Evolutionary conservation across 2,797 vertebrate genomes (phyloP).

Genomic region (Paramormyrops hopkinsi): DNA sequence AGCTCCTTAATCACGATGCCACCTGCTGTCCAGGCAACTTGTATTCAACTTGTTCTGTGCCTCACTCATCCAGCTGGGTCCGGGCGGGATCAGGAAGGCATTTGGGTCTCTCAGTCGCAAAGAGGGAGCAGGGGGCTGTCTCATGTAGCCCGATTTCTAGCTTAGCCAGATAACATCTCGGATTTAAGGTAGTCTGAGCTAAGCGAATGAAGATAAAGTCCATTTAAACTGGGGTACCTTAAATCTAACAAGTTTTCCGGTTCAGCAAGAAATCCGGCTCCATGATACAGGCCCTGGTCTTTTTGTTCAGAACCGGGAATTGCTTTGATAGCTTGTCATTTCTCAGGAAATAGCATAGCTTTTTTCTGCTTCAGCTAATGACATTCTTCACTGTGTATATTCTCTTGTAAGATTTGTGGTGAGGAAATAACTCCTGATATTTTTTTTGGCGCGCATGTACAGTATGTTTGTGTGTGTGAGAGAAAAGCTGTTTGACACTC

Average conservation of each 20-base stretch:
- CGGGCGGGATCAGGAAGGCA: background rate
- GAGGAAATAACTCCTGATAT: background rate
- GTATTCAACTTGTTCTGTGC: background rate
- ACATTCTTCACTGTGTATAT: background rate
- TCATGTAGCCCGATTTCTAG: background rate
- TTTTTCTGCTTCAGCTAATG: background rate
- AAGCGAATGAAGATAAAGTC: background rate
- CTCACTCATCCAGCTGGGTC: background rate
- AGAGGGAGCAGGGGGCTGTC: background rate
- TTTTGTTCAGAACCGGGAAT: background rate
- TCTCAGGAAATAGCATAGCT: background rate
- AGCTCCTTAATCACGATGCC: background rate
- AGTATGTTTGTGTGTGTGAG: background rate
- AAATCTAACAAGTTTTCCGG: background rate
- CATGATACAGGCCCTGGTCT: background rate
- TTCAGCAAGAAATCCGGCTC: background rate
- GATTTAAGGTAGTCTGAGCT: background rate
- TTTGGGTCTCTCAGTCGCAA: background rate
- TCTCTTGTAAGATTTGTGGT: background rate
- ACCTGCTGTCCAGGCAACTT: background rate
- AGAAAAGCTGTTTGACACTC: background rate
- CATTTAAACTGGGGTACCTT: background rate
- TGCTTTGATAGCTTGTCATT: background rate
- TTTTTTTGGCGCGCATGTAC: background rate
- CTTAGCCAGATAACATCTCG: background rate